Base-by-base conservation (phyloP, 1,140 invertebrate species). In the Cyrtorhinus lividipennis region DNA sequence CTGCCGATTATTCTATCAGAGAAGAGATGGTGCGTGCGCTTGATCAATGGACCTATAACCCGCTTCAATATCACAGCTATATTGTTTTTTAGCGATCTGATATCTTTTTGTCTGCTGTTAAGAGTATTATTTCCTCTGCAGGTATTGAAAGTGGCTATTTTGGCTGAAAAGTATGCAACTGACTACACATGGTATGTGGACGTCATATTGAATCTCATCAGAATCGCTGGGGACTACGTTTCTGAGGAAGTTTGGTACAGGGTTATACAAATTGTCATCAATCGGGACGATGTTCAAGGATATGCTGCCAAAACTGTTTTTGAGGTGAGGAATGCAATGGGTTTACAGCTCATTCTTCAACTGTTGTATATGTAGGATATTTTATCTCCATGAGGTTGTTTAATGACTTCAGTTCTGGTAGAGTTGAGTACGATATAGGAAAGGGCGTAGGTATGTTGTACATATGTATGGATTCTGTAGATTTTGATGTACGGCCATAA, bases 221-320 rank as follows among this genome's bases (percentile, higher is more conserved):
- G 96, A 75, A 97, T 99, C 77, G 96, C 97, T 70, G 97, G 97
- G 61, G 97, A 99, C 76, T 99, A 98, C 78, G 97, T 99, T 3
- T 96, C 85, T 30, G 88, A 91, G 72, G 88, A 94, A 77, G 96
- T 99, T 12, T 99, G 97, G 96, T 99, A 99, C 75, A 81, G 97
- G 72, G 97, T 99, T 45, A 99, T 99, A 68, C 96, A 99, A 77
- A 99, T 99, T 70, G 96, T 99, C 15, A 98, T 99, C 48, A 99
- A 99, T 73, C 81, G 96, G 69, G 95, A 99, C 73, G 97, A 99
- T 77, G 95, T 99, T 0, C 92, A 95, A 76, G 96, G 95, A 20
- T 99, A 99, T 78, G 95, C 97, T 56, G 95, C 97, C 5, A 99
- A 99, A 79, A 99, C 96, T 30, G 95, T 98, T 3, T 99, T 99